phyloP scores from a whole-genome alignment of 2,797 vertebrate genomes.

The Benthosema pterotum region DNA sequence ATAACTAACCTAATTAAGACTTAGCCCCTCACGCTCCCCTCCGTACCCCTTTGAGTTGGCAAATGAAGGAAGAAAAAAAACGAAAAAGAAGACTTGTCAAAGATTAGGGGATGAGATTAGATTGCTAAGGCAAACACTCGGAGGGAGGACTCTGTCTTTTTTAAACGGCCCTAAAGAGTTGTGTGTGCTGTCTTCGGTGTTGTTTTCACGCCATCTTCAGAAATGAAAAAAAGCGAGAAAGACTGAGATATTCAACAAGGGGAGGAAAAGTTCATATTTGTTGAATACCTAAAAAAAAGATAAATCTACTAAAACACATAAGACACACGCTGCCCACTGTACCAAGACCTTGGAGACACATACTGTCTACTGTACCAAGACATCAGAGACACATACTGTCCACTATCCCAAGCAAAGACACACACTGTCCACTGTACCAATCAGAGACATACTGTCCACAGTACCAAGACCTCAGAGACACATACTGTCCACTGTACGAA shows the following conservation, averaged over 20 bases:
- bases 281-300: neutral
- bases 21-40: slow-evolving; percentile 67
- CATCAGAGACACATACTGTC: too few relatives aligned
- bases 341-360: too few relatives aligned
- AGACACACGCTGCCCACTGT: too few relatives aligned
- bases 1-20: slow-evolving; percentile 84
- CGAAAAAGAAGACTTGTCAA: slow-evolving; percentile 72
- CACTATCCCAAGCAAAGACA: too few relatives aligned
- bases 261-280: slow-evolving; percentile 7
- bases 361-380: too few relatives aligned
- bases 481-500: too few relatives aligned
- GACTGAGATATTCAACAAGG: neutral
- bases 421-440: too few relatives aligned
- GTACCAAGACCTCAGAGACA: too few relatives aligned
- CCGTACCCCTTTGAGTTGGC: slow-evolving; percentile 68
- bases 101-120: slow-evolving; percentile 77
- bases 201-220: slow-evolving; percentile 27
- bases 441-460: too few relatives aligned
- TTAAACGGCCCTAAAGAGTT: slow-evolving; percentile 63
- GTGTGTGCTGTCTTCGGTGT: slow-evolving; percentile 39
- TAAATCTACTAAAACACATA: neutral
- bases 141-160: slow-evolving; percentile 57
- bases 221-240: slow-evolving; percentile 9
- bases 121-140: slow-evolving; percentile 72
- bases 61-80: slow-evolving; percentile 72